These are phyloP conservation scores for Kryptopterus vitreolus DNA, from an alignment of 2,797 vertebrate genomes.

Conservation along the genomic window DNA sequence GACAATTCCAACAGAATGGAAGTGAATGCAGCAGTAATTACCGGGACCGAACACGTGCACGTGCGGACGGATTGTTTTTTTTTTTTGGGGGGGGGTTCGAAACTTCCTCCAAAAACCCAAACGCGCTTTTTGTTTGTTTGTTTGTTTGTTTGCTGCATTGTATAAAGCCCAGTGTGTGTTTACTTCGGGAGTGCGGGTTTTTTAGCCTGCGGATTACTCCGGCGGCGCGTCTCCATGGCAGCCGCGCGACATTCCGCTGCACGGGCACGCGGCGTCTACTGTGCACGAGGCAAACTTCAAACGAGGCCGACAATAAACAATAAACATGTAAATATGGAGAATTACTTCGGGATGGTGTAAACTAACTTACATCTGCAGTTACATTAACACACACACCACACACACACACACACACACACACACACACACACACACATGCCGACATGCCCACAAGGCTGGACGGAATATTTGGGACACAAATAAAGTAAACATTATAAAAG, in stretches of 20 bases:
- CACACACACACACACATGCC: too few species aligned
- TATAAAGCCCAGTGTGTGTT: neutral
- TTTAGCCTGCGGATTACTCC: neutral
- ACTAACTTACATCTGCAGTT: neutral
- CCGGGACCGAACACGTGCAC: neutral
- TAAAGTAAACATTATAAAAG: too few species aligned
- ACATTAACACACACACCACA: too few species aligned
- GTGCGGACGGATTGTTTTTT: too few species aligned
- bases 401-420: too few species aligned
- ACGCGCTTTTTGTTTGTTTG: neutral
- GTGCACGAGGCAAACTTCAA: too few species aligned
- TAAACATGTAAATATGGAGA: neutral
- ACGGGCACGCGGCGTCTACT: neutral
- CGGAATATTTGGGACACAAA: too few species aligned
- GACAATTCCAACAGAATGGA: too few species aligned
- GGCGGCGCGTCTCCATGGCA: constrained; percentile 51
- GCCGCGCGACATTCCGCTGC: constrained; percentile 37
- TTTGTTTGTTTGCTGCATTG: neutral
- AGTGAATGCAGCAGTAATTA: neutral
- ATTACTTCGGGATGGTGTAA: neutral
- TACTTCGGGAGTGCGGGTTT: too few species aligned
- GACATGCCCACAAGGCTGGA: neutral
- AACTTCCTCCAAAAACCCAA: neutral
- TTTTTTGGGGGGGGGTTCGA: too few species aligned
- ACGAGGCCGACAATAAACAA: too few species aligned